Percentiles rank a stretch among this genome's conserved stretches.
These are phyloP conservation scores for Andricus grossulariae DNA, from an alignment of 1,140 invertebrate genomes.

Conservation along the genomic window DNA sequence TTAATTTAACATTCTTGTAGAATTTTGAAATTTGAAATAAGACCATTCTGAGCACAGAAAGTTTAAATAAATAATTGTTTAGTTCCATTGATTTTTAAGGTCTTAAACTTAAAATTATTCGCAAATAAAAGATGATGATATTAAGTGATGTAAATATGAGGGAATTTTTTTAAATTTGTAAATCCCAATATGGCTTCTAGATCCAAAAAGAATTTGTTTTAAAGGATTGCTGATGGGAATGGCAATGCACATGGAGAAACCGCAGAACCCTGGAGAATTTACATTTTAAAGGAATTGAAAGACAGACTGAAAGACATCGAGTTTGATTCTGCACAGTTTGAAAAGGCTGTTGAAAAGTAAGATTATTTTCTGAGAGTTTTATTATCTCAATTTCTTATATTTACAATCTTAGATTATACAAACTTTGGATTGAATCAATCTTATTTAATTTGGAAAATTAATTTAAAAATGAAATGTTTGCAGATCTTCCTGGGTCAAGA, in stretches of 20 bases:
- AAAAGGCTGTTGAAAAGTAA: conserved; percentile 85
- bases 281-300: conserved; percentile 84
- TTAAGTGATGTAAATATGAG: too few species aligned
- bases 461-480: conserved; percentile 33
- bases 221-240: conserved; percentile 78
- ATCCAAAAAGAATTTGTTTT: neutral
- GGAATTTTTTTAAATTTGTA: too few species aligned
- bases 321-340: conserved; percentile 79
- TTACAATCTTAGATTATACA: neutral
- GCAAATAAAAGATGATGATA: too few species aligned
- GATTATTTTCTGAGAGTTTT: conserved; percentile 20
- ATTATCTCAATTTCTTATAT: neutral
- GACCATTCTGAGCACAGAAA: too few species aligned
- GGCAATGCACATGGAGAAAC: conserved; percentile 79
- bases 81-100: too few species aligned
- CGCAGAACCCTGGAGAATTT: conserved; percentile 84
- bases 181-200: neutral
- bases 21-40: too few species aligned
- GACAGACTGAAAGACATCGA: conserved; percentile 75
- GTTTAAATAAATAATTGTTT: too few species aligned
- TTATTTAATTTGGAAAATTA: neutral
- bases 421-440: too few species aligned
- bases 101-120: too few species aligned
- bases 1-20: too few species aligned
- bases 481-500: conserved; percentile 88